Percentiles rank a stretch among this genome's conserved stretches.
These are phyloP conservation scores for Sipha flava DNA, from an alignment of 1,140 invertebrate species.

Conservation along the genomic window DNA sequence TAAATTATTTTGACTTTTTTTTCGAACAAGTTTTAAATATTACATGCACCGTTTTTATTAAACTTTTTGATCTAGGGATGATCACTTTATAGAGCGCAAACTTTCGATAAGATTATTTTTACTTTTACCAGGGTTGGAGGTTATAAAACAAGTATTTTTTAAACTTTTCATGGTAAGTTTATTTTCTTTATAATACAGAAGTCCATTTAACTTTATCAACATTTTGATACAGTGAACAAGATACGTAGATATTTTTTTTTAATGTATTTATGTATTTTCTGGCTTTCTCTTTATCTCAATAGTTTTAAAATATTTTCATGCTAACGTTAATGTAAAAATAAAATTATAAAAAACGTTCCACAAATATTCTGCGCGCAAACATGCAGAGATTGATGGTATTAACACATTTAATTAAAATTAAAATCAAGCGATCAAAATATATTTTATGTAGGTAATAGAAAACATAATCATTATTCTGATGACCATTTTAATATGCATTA, in stretches of 20 bases:
- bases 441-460: too few species aligned
- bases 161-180: constrained; percentile 1
- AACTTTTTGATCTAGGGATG: neutral
- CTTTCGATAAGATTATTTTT: neutral
- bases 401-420: too few species aligned
- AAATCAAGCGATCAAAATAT: too few species aligned
- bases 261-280: neutral
- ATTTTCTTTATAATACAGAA: neutral
- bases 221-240: neutral
- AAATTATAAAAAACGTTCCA: too few species aligned
- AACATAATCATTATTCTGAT: too few species aligned
- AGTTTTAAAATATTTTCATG: neutral
- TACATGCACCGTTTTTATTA: neutral
- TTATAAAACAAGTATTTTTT: constrained; percentile 1
- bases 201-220: neutral
- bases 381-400: too few species aligned
- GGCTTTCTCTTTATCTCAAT: neutral
- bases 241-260: neutral
- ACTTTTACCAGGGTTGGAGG: neutral
- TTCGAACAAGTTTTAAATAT: neutral
- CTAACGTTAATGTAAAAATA: neutral
- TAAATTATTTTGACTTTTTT: neutral
- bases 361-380: too few species aligned
- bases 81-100: neutral
- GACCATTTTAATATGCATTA: too few species aligned